Evolutionary conservation across 2,888 invertebrate genomes (phyloP).

Genomic region (Drosophila niveifrons): DNA sequence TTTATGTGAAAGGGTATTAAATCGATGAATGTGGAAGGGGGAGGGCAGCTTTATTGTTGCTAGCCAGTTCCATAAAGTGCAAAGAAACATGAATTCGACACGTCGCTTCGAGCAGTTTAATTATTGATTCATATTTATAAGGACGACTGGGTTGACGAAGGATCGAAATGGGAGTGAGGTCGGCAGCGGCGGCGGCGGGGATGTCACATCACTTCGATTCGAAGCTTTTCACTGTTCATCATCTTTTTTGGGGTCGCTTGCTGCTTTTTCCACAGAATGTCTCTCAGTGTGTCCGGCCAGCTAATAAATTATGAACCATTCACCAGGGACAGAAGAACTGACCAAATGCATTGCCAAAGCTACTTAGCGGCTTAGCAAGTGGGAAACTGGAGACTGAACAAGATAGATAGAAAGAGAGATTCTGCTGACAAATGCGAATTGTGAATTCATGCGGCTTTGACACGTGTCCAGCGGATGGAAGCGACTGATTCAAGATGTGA

Average conservation of each 20-base stretch:
- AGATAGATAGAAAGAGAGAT: constrained; percentile 9
- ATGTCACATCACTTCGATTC: constrained; percentile 19
- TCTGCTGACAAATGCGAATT: constrained; percentile 68
- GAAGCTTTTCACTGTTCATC: constrained; percentile 19
- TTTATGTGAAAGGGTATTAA: constrained; percentile 5
- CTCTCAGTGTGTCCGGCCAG: constrained; percentile 10
- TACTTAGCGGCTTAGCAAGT: constrained; percentile 61
- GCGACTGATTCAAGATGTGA: not conserved
- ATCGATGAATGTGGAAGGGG: constrained; percentile 32
- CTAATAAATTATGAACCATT: constrained; percentile 48
- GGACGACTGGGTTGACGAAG: not conserved
- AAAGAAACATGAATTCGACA: constrained; percentile 8
- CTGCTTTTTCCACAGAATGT: not conserved
- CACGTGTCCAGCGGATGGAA: constrained; percentile 56
- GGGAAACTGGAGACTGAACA: constrained; percentile 17
- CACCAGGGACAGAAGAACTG: constrained; percentile 12
- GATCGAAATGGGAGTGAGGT: not conserved
- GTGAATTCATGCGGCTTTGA: constrained; percentile 73
- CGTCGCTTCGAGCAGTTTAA: constrained; percentile 42
- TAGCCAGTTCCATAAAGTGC: constrained; percentile 8
- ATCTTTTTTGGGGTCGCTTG: constrained; percentile 20
- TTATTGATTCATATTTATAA: constrained; percentile 56
- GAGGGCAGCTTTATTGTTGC: constrained; percentile 33
- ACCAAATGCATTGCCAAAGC: constrained; percentile 45
- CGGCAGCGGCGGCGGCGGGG: not conserved